phyloP scores from a whole-genome alignment of 2,113 vertebrate genomes.

The Callipepla californica region DNA sequence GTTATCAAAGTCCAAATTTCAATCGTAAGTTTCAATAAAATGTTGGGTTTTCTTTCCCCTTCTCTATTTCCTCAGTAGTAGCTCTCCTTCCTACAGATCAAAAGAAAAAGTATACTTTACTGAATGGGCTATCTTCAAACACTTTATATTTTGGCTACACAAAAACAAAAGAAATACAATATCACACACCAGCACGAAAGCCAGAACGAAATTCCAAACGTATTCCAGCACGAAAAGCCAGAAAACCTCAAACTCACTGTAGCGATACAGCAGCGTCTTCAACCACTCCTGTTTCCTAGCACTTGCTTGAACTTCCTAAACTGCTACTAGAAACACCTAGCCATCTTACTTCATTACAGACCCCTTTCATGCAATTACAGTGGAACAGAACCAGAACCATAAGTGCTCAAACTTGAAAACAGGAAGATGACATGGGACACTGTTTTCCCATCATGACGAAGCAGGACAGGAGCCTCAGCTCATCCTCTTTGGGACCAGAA shows the following conservation, averaged over 20 bases:
- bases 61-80: background rate
- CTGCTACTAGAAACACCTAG: background rate
- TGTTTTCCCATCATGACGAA: background rate
- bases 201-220: too few relatives aligned
- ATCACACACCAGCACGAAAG: too few relatives aligned
- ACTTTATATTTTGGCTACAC: background rate
- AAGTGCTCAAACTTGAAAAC: background rate
- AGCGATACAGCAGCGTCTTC: fast-evolving
- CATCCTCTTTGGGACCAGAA: background rate
- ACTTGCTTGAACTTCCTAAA: background rate
- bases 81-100: background rate
- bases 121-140: background rate
- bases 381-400: background rate
- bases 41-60: background rate
- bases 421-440: background rate
- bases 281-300: background rate
- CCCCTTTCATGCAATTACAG: background rate
- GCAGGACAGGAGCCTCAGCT: background rate
- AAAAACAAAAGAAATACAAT: fast-evolving
- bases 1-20: background rate
- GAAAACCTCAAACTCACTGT: background rate
- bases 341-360: background rate
- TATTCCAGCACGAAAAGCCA: background rate
- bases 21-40: background rate
- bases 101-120: background rate